A percentile compares a stretch with the other conserved stretches of the same genome.
phyloP scores from a whole-genome alignment of 2,113 vertebrate species.

The Paradoxurus hermaphroditus region DNA sequence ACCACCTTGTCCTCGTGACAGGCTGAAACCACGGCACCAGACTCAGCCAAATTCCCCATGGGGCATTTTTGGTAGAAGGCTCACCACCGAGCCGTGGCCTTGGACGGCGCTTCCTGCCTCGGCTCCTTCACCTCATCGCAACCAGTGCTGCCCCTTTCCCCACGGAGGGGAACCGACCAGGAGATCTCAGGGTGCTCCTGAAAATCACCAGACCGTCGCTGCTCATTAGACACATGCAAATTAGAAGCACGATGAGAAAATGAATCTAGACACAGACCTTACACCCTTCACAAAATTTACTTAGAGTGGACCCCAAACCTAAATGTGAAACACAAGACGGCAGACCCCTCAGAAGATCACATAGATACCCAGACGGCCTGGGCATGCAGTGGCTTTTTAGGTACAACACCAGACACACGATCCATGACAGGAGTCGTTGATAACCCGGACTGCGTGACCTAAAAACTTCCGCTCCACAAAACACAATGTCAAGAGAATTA shows the following conservation, averaged over 20 bases:
- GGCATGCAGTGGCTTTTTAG: neutral
- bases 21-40: neutral
- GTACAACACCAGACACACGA: neutral
- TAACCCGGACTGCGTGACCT: neutral
- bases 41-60: neutral
- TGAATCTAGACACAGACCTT: neutral
- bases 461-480: neutral
- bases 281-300: neutral
- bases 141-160: neutral
- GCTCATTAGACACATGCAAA: neutral
- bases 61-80: neutral
- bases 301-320: neutral
- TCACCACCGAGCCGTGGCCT: neutral
- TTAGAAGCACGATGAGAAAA: neutral
- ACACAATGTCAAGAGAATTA: neutral
- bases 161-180: neutral
- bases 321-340: neutral
- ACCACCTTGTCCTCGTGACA: accelerated
- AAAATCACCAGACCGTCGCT: neutral
- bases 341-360: neutral
- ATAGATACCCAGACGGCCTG: no score
- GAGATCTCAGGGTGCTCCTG: neutral
- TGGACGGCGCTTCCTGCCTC: neutral
- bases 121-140: neutral
- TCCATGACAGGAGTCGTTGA: neutral